Evolutionary conservation across 2,797 vertebrate species (phyloP).

Genomic region (Eptatretus atami): DNA sequence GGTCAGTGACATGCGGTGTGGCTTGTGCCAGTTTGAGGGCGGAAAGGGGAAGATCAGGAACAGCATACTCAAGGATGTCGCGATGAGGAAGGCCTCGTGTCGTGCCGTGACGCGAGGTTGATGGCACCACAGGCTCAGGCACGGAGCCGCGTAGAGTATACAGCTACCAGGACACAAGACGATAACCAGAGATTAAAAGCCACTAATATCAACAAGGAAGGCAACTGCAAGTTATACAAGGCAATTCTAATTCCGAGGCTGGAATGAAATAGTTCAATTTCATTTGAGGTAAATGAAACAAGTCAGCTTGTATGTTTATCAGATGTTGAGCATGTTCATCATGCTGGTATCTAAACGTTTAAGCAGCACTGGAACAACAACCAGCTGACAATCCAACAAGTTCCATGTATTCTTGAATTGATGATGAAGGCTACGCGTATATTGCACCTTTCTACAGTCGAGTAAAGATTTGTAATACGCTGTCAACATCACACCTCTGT

Average conservation of each 20-base stretch:
- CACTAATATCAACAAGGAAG: background rate
- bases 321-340: too few species aligned
- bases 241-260: background rate
- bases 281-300: too few species aligned
- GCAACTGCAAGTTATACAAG: background rate
- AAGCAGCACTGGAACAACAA: too few species aligned
- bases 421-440: too few species aligned
- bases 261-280: background rate
- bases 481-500: too few species aligned
- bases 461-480: too few species aligned
- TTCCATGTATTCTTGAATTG: too few species aligned
- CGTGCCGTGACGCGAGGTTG: constrained; percentile 29
- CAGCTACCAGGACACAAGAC: constrained; percentile 17
- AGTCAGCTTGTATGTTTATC: too few species aligned
- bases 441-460: too few species aligned
- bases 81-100: constrained; percentile 38
- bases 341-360: too few species aligned
- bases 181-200: background rate
- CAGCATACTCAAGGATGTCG: constrained; percentile 41
- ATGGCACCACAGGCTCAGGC: constrained; percentile 39
- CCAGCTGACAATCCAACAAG: too few species aligned
- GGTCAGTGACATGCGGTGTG: constrained; percentile 51
- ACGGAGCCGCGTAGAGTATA: constrained; percentile 47
- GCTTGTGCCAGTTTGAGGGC: constrained; percentile 37
- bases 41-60: constrained; percentile 41